Conservation (phyloP, 2,797 vertebrate genomes). For the Ctenosaura bakeri region DNA sequence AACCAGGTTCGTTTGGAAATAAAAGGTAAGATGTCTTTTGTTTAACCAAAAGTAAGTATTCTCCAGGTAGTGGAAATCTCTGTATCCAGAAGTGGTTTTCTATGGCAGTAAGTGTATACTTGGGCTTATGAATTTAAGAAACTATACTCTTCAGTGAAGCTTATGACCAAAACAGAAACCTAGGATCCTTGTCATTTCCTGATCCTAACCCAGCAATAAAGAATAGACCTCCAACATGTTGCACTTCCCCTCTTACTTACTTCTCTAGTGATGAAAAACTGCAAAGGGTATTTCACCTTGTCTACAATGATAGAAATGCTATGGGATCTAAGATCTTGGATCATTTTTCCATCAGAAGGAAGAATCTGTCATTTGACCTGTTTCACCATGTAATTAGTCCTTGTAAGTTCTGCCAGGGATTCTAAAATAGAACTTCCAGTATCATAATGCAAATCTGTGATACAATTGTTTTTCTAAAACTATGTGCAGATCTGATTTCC, state of each 20-base stretch:
- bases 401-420: neutral
- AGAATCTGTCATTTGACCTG: neutral
- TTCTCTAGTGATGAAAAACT: neutral
- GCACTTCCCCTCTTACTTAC: neutral
- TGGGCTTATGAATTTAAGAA: neutral
- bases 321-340: neutral
- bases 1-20: constrained; percentile 95
- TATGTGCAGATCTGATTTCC: neutral
- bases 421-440: neutral
- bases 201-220: neutral
- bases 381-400: neutral
- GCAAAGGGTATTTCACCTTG: neutral
- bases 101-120: neutral
- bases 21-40: constrained; percentile 88
- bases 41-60: neutral
- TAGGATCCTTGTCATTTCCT: neutral
- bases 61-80: neutral
- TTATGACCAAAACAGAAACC: neutral
- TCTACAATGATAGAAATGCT: neutral
- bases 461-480: neutral
- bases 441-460: neutral
- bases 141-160: neutral
- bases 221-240: neutral
- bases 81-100: neutral
- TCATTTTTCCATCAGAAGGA: neutral